Base-by-base conservation (phyloP, 1,140 invertebrate genomes). In the Neuroterus valhalla region DNA sequence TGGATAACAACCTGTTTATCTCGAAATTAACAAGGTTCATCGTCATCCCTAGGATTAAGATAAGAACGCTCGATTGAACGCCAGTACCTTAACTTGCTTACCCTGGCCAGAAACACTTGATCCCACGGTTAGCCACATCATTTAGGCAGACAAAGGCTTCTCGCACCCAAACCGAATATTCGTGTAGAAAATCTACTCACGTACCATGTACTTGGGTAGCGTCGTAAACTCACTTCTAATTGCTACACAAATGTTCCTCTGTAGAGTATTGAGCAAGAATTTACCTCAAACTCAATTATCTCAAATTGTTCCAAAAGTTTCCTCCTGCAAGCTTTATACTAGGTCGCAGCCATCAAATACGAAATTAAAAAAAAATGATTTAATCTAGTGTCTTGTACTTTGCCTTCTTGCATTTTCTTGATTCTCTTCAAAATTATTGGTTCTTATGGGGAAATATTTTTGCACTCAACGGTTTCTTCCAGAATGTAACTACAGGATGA, bases 241-340 rank as follows among this genome's bases (percentile, higher is more conserved):
- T 52, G 50, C 50, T 76, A 76, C 73, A 72, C 74, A 79, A 81
- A 79, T 81, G 78, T 81, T 75, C 75, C 75, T 79, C 74, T 79
- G 75, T 76, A 78, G 69, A 72, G 23, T 67, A 78, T 77, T 81
- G 78, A 74, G 48, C 77, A 46, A 68, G 66, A 66, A 72, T 78
- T 78, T 77, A 73, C 74, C 73, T 77, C 77, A 73, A 72, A 81
- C 79, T 79, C 69, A 79, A 81, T 79, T 81, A 77, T 75, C 55
- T 55, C 72, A 70, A 69, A 38, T 38, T 38, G 31, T 38, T 1
- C 10, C 10, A 38, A 1, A 74, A 78, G 71, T 72, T 74, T 74
- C 74, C 77, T 76, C 55, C 71, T 70, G 67, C 38, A 71, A 70
- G 31, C 55, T 44, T 72, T 72, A 50, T 55, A 66, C 62, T 52